Conservation (phyloP, 2,113 vertebrate genomes). For the Eurypyga helias region DNA sequence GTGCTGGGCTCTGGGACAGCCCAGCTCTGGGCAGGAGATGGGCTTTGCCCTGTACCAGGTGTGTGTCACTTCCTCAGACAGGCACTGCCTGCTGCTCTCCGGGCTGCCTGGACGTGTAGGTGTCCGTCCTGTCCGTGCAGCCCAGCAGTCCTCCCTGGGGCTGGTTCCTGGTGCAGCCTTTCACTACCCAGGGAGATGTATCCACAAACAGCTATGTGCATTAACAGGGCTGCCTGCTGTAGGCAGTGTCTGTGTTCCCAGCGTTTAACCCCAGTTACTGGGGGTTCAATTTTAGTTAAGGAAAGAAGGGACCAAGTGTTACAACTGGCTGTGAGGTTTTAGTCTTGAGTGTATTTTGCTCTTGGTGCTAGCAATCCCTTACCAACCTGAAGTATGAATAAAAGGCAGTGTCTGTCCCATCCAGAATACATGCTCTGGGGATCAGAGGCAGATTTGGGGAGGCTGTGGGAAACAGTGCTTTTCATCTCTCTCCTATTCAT, state of each 20-base stretch:
- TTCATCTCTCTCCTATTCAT: background rate
- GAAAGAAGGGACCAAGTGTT: background rate
- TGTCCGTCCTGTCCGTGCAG: background rate
- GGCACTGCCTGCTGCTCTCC: background rate
- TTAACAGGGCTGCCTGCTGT: background rate
- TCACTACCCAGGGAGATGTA: fast-evolving
- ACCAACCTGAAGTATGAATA: background rate
- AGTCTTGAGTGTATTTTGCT: fast-evolving
- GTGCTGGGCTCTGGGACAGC: background rate
- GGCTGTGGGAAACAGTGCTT: background rate
- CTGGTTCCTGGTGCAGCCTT: background rate
- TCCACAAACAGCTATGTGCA: background rate
- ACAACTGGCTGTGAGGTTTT: background rate
- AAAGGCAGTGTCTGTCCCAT: background rate
- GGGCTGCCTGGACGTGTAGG: fast-evolving
- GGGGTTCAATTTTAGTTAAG: background rate
- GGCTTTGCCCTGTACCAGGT: background rate
- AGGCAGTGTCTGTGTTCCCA: background rate
- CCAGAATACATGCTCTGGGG: background rate
- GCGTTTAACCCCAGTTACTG: fast-evolving
- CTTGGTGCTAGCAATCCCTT: background rate
- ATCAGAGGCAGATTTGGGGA: background rate
- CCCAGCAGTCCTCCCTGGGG: background rate
- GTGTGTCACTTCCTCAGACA: fast-evolving
- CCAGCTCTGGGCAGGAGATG: background rate